Base-by-base conservation (phyloP, 2,888 invertebrate species). In the Prosopocoilus inquinatus region DNA sequence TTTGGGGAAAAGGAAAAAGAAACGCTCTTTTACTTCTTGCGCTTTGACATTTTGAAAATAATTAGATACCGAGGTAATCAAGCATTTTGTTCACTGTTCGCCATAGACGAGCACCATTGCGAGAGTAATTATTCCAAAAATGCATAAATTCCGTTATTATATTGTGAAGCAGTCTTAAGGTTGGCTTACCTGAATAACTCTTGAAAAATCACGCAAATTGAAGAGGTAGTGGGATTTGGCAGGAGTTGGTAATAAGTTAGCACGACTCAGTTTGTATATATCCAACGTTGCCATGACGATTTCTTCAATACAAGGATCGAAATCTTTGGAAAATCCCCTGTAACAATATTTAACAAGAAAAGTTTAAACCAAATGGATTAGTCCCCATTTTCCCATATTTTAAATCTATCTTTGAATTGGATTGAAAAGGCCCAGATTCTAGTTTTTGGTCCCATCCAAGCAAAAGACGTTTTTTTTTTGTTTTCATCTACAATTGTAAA, bases 201-300 rank as follows among this genome's bases (percentile, higher is more conserved):
- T 83, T 1, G 94, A 91, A 75, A 96, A 96, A 75, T 97, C 96
- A 64, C 96, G 83, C 64, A 97, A 81, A 78, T 96, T 96, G 77
- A 97, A 97, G 5, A 95, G 84, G 74, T 97, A 96, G 77, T 96
- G 96, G 1, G 92, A 94, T 73, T 96, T 96, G 0, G 91, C 83
- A 0, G 96, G 96, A 0, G 95, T 96, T 0, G 96, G 96, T 46
- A 96, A 77, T 54, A 97, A 82, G 76, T 89, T 88, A n/a, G 81
- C 68, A 49, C 90, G 84, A 52, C 94, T 91, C 66, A 86, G 81
- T 71, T 94, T 92, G 74, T 95, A 96, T 2, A 96, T 85, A 59
- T 88, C 87, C 66, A 97, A 79, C 0, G 96, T 96, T 0, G 92
- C 94, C 48, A 79, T 55, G 2, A 96, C 94, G 50, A 97, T 82